A percentile compares a stretch with the other conserved stretches of the same genome.
These are phyloP conservation scores for Urechis unicinctus DNA, from an alignment of 2,888 invertebrate species.

Conservation along the genomic window DNA sequence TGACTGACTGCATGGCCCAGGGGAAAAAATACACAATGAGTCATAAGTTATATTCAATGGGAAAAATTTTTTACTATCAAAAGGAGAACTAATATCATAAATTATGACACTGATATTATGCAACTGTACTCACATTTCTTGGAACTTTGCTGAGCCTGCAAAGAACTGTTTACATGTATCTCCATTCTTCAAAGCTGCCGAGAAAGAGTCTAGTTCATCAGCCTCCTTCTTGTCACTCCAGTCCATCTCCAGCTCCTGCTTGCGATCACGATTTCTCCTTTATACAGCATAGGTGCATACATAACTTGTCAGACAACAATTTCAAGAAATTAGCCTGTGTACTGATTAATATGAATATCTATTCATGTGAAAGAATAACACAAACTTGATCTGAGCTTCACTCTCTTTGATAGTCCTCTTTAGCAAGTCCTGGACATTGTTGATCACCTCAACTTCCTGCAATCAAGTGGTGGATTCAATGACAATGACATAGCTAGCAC, in stretches of 20 bases:
- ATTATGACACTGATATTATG: too few species aligned
- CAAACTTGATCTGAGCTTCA: constrained; percentile 49
- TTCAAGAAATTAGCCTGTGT: background rate
- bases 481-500: background rate
- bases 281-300: constrained; percentile 2
- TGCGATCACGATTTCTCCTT: constrained; percentile 69
- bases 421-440: constrained; percentile 50
- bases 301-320: background rate
- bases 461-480: background rate
- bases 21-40: constrained; percentile 5
- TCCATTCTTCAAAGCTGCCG: constrained; percentile 66
- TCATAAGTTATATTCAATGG: background rate
- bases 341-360: background rate
- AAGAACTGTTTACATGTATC: constrained; percentile 65
- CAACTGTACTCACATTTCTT: constrained; percentile 68
- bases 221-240: constrained; percentile 86
- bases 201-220: constrained; percentile 67
- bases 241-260: constrained; percentile 77
- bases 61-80: too few species aligned
- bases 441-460: constrained; percentile 51
- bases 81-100: too few species aligned
- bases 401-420: constrained; percentile 47
- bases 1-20: constrained; percentile 63
- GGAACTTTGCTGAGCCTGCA: constrained; percentile 73
- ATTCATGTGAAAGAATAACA: constrained; percentile 1